A percentile compares a stretch with the other conserved stretches of the same genome.
These are phyloP conservation scores for Atherinosoma microstoma DNA, from an alignment of 2,797 vertebrate species.

Conservation along the genomic window DNA sequence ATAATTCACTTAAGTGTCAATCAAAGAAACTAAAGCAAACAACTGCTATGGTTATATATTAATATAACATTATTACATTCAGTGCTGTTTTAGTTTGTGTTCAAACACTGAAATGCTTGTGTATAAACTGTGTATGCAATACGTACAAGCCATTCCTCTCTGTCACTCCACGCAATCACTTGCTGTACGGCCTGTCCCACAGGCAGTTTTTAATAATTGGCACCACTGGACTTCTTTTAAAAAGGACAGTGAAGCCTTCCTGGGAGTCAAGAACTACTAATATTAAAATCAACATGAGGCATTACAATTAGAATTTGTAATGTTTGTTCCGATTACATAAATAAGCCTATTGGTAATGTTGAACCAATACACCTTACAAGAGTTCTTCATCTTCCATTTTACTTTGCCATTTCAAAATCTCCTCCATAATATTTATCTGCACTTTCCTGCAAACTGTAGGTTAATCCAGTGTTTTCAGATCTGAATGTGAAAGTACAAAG, in stretches of 20 bases:
- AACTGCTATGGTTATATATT: background rate
- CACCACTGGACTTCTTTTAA: conserved; percentile 39
- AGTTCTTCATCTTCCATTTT: background rate
- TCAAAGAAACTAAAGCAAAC: background rate
- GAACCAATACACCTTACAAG: background rate
- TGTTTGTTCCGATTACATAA: conserved; percentile 3
- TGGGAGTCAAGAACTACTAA: conserved; percentile 41
- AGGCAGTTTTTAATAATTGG: conserved; percentile 63
- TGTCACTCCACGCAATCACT: conserved; percentile 32
- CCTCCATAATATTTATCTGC: background rate
- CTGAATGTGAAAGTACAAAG: conserved; percentile 8
- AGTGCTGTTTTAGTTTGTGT: conserved; percentile 2
- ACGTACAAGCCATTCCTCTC: conserved; percentile 32
- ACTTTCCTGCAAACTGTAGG: background rate
- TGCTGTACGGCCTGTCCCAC: conserved; percentile 47
- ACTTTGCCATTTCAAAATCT: background rate
- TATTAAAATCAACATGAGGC: conserved; percentile 33
- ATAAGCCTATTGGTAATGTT: background rate
- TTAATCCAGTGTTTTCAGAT: background rate
- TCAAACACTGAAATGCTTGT: conserved; percentile 22
- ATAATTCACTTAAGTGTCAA: background rate
- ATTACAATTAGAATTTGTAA: conserved; percentile 21
- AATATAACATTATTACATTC: background rate
- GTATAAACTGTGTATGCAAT: conserved; percentile 35
- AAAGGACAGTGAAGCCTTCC: conserved; percentile 23